Evolutionary conservation across 2,888 invertebrate genomes (phyloP), one percentile per base, ranked within the genome.

Genomic region (Cephus sareptanus): DNA sequence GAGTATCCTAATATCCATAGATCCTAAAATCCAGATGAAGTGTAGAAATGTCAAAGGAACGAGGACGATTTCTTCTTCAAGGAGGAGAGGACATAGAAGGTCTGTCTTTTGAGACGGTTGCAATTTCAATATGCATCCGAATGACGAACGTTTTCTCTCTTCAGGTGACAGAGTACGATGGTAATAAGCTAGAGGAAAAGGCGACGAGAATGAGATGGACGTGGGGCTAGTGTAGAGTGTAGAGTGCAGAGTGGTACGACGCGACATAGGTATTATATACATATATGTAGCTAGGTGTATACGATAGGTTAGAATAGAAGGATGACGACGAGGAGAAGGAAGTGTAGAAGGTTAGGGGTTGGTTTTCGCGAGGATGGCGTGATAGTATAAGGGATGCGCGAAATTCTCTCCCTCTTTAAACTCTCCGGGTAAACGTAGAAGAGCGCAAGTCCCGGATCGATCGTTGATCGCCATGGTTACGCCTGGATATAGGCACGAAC

Each of bases 401-500:
- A 56, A 56, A 56, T 56, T 71, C 31, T 71, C 71, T 71, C 71
- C 33, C 71, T 71, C 71, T 71, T 15, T 71, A 31, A 31, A 33
- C 33, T 71, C 75, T 75, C 74, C 23, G 74, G 76, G 77, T 69
- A 82, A 70, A 11, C 37, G 37, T 12, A 31, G n/a, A 74, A 74
- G 23, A 76, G 90, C 91, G 90, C 90, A 90, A 86, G 89, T 83
- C 83, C 83, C 80, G 76, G 82, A 91, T 91, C 88, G 90, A 90
- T 88, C 88, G 87, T 81, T 85, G 87, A 90, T 90, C 87, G 86
- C 85, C 89, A 90, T 90, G 89, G 89, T 88, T 87, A 90, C 90
- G 85, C 84, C 85, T 87, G 83, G 83, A 83, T 81, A 84, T 83
- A 83, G 81, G 83, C 76, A 77, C 80, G 82, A 56, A 77, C 83